phyloP scores from a whole-genome alignment of 2,797 vertebrate genomes.

The Oryzias sinensis region DNA sequence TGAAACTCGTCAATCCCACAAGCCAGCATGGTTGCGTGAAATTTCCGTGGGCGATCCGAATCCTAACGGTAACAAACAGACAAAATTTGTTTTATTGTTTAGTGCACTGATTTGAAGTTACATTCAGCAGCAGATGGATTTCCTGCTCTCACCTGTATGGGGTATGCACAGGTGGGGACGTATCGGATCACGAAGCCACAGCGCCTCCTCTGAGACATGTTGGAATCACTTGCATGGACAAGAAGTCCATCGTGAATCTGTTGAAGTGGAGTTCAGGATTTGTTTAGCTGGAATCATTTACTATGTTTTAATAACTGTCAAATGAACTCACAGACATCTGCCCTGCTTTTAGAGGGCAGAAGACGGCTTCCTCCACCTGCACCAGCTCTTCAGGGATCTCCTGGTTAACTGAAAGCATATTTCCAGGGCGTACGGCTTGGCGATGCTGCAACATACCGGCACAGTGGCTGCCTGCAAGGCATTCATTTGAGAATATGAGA shows the following conservation, averaged over 20 bases:
- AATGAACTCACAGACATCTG: slow-evolving; percentile 84
- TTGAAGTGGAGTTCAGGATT: background rate
- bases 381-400: slow-evolving; percentile 80
- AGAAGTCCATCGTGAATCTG: slow-evolving; percentile 82
- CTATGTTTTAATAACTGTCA: background rate
- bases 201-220: slow-evolving; percentile 76
- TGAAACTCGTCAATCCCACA: slow-evolving; percentile 73
- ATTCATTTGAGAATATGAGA: background rate
- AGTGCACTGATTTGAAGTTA: background rate
- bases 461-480: slow-evolving; percentile 70
- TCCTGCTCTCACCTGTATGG: slow-evolving; percentile 66
- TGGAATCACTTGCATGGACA: slow-evolving; percentile 80
- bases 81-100: slow-evolving; percentile 2
- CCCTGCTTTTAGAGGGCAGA: slow-evolving; percentile 78
- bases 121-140: background rate
- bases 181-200: slow-evolving; percentile 83
- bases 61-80: slow-evolving; percentile 59
- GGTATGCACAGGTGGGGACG: slow-evolving; percentile 75
- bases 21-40: slow-evolving; percentile 66
- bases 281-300: background rate
- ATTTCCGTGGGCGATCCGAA: slow-evolving; percentile 74
- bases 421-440: slow-evolving; percentile 61
- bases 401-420: slow-evolving; percentile 83
- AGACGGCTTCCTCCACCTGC: slow-evolving; percentile 58
- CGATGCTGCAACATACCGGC: slow-evolving; percentile 74